Evolutionary conservation across 2,797 vertebrate genomes (phyloP).

Genomic region (Acridotheres tristis): DNA sequence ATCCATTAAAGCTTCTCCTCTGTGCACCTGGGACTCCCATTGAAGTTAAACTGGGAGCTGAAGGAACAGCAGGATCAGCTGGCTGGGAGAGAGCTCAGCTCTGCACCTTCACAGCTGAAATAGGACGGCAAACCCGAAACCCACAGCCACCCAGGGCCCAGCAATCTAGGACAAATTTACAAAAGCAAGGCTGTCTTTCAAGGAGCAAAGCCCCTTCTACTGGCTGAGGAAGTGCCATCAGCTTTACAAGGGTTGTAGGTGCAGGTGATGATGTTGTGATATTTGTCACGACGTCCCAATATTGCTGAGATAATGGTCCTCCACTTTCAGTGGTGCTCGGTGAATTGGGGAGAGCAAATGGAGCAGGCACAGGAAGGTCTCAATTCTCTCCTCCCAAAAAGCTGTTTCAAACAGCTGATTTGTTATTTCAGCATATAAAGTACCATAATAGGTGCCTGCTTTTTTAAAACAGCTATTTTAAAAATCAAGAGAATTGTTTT

Average conservation of each 20-base stretch:
- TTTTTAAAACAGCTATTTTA: not conserved
- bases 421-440: not conserved
- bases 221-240: not conserved
- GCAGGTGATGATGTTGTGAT: rapidly evolving
- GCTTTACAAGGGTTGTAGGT: not conserved
- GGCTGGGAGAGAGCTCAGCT: not conserved
- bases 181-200: not conserved
- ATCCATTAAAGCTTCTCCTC: not conserved
- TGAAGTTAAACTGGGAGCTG: not conserved
- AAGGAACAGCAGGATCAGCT: not conserved
- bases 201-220: not conserved
- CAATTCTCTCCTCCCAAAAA: not conserved
- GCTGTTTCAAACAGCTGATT: not conserved
- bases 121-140: not conserved
- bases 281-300: rapidly evolving
- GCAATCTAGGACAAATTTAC: not conserved
- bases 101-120: not conserved
- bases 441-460: no score
- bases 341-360: not conserved
- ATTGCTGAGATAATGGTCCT: not conserved
- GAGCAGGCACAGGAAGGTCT: rapidly evolving
- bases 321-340: not conserved
- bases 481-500: not conserved
- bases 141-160: not conserved
- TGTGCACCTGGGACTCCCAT: not conserved